Conservation (phyloP, 2,888 invertebrate genomes). For the Sinohyriopsis cumingii region DNA sequence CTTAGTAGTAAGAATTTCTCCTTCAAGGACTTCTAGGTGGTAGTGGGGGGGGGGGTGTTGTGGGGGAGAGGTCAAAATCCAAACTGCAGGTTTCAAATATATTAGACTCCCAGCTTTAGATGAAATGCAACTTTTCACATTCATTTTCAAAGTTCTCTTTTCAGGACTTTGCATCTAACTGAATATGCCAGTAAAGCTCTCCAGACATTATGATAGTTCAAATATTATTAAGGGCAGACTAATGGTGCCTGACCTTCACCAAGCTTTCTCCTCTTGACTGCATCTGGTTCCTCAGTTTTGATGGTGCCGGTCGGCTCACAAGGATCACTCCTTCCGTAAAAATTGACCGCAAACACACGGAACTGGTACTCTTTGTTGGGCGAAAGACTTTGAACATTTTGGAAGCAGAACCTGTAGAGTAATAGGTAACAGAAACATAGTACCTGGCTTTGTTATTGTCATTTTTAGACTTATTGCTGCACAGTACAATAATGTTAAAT, state of each 20-base stretch:
- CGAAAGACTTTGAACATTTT: slow-evolving; percentile 91
- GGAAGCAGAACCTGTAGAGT: slow-evolving; percentile 83
- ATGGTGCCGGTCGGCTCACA: slow-evolving; percentile 84
- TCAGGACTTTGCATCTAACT: too few relatives aligned
- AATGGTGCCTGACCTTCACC: slow-evolving; percentile 30
- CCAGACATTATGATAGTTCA: too few relatives aligned
- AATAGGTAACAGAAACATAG: not conserved
- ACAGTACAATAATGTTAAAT: not conserved
- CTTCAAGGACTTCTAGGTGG: too few relatives aligned
- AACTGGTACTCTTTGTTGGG: slow-evolving; percentile 97
- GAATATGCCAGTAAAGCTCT: too few relatives aligned
- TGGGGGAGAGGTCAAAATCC: too few relatives aligned
- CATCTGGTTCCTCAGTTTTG: slow-evolving; percentile 62
- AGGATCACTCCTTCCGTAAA: slow-evolving; percentile 96
- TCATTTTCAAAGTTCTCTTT: too few relatives aligned
- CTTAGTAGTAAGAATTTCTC: too few relatives aligned
- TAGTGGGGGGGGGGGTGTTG: too few relatives aligned
- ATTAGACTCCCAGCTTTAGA: too few relatives aligned
- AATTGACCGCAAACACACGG: slow-evolving; percentile 97
- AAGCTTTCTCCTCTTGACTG: slow-evolving; percentile 46
- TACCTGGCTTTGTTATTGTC: not conserved
- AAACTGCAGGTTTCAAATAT: too few relatives aligned
- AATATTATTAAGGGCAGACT: too few relatives aligned
- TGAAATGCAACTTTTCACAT: too few relatives aligned
- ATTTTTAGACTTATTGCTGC: not conserved